A percentile compares a stretch with the other conserved stretches of the same genome.
These are phyloP conservation scores for Zaprionus gabonicus DNA, from an alignment of 1,140 invertebrate genomes.

Conservation along the genomic window DNA sequence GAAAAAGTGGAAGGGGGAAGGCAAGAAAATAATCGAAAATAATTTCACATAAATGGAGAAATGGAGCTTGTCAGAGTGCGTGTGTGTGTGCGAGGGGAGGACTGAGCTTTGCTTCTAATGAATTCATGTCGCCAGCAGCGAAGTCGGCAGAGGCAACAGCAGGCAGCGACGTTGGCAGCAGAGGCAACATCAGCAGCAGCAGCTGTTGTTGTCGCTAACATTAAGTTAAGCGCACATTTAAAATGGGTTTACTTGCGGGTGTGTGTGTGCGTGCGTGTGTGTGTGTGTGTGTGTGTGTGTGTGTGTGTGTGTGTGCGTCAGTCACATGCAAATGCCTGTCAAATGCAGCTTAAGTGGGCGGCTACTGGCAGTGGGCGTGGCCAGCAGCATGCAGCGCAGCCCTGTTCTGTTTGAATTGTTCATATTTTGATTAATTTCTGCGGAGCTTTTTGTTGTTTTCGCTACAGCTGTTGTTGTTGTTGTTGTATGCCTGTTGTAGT, in stretches of 20 bases:
- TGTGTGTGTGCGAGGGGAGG: slow-evolving; percentile 21
- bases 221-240: slow-evolving; percentile 52
- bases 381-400: slow-evolving; percentile 16
- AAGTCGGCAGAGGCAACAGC: background rate
- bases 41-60: slow-evolving; percentile 51
- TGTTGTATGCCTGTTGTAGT: slow-evolving; percentile 40
- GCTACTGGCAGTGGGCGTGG: slow-evolving; percentile 8
- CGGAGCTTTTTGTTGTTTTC: slow-evolving; percentile 16
- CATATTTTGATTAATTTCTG: slow-evolving; percentile 66
- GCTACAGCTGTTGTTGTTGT: slow-evolving; percentile 23
- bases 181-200: slow-evolving; percentile 12
- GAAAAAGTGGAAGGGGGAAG: too few relatives aligned
- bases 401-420: slow-evolving; percentile 62
- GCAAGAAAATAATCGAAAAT: slow-evolving; percentile 47
- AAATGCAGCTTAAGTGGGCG: slow-evolving; percentile 44
- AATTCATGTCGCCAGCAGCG: slow-evolving; percentile 43
- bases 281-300: slow-evolving; percentile 8
- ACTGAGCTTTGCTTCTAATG: slow-evolving; percentile 36
- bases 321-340: slow-evolving; percentile 42
- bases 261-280: slow-evolving; percentile 25
- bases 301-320: slow-evolving; percentile 29
- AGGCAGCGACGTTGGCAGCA: background rate
- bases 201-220: slow-evolving; percentile 35
- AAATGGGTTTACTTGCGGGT: background rate
- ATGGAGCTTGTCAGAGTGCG: slow-evolving; percentile 14